A percentile compares a stretch with the other conserved stretches of the same genome.
Conservation (phyloP, 2,113 vertebrate genomes). For the Trogon surrucura region DNA sequence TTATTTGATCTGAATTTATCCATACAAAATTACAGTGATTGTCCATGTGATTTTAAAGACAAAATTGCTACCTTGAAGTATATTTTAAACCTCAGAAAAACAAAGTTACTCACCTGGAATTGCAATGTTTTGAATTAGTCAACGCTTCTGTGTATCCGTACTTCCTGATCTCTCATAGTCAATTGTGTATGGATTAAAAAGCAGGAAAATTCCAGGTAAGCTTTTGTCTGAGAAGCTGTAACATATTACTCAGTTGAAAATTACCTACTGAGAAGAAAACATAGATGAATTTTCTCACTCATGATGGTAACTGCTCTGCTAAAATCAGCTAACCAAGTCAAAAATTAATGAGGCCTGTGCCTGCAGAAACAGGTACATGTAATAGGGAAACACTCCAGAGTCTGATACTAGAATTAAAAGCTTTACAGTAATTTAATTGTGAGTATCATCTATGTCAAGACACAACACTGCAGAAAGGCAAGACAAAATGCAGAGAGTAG, state of each 20-base stretch:
- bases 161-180: not conserved
- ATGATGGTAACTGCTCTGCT: not conserved
- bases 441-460: not conserved
- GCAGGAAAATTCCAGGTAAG: not conserved
- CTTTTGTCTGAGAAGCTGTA: not conserved
- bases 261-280: conserved; percentile 33
- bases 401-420: not conserved
- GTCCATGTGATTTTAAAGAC: not conserved
- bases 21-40: not conserved
- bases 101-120: conserved; percentile 14
- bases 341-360: not conserved
- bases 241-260: conserved; percentile 14
- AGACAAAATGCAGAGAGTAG: not conserved
- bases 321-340: not conserved
- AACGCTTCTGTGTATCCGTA: not conserved
- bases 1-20: not conserved
- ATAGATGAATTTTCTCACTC: not conserved
- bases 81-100: not conserved
- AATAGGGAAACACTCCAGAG: not conserved
- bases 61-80: not conserved
- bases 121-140: not conserved
- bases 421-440: not conserved
- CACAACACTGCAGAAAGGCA: not conserved
- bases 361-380: not conserved
- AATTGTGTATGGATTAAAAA: not conserved